These are phyloP conservation scores for Antennarius striatus DNA, from an alignment of 2,113 vertebrate genomes.

Conservation along the genomic window DNA sequence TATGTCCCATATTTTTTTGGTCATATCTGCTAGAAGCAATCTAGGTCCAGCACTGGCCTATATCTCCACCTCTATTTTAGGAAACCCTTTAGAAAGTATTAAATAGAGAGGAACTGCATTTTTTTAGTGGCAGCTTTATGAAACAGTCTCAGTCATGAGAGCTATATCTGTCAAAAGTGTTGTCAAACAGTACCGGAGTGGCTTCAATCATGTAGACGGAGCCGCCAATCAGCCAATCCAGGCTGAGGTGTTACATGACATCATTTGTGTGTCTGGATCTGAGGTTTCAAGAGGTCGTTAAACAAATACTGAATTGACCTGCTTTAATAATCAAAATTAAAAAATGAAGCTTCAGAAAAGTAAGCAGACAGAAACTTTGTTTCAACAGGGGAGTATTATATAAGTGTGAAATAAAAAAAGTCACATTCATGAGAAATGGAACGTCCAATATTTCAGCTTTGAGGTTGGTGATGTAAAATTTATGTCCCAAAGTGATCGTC, in stretches of 20 bases:
- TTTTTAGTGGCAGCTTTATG: conserved; percentile 45
- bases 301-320: conserved; percentile 19
- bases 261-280: conserved; percentile 37
- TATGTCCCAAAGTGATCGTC: conserved; percentile 18
- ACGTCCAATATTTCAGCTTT: neutral
- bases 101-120: conserved; percentile 46
- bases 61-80: conserved; percentile 64
- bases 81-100: conserved; percentile 57
- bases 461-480: conserved; percentile 1
- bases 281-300: conserved; percentile 19
- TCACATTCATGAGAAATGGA: neutral
- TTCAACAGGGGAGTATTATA: conserved; percentile 3
- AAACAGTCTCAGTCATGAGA: conserved; percentile 55
- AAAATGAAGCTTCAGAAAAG: conserved; percentile 2
- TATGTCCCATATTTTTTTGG: conserved; percentile 40
- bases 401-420: conserved; percentile 1
- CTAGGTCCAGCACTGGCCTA: conserved; percentile 54
- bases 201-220: conserved; percentile 9
- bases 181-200: conserved; percentile 9
- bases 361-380: neutral
- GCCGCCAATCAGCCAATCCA: conserved; percentile 26
- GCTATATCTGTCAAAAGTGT: conserved; percentile 55
- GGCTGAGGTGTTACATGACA: conserved; percentile 11
- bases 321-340: conserved; percentile 17
- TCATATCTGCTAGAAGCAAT: conserved; percentile 63